These are phyloP conservation scores for Hyperoplus immaculatus DNA, from an alignment of 2,797 vertebrate species.

Conservation along the genomic window DNA sequence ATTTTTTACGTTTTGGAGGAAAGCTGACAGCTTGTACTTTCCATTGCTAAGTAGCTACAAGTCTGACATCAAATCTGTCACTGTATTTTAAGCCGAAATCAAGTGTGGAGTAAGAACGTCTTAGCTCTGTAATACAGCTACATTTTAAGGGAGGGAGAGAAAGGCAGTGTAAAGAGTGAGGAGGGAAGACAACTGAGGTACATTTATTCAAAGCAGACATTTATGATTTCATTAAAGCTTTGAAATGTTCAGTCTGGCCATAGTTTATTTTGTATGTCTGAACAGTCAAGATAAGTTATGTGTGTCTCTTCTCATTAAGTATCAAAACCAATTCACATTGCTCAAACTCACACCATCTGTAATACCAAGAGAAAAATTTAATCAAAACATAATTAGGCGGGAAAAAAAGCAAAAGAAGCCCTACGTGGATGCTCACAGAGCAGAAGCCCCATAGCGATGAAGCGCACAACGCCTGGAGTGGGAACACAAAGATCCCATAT, in stretches of 20 bases:
- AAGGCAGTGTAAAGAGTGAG: slow-evolving; percentile 3
- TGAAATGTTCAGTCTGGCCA: slow-evolving; percentile 16
- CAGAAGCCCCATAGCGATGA: slow-evolving; percentile 33
- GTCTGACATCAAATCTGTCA: slow-evolving; percentile 69
- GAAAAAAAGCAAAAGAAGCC: slow-evolving; percentile 27
- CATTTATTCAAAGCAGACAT: slow-evolving; percentile 20
- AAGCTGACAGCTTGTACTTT: slow-evolving; percentile 70
- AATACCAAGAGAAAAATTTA: slow-evolving; percentile 40
- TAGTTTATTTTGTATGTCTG: neutral
- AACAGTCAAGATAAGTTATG: slow-evolving; percentile 13
- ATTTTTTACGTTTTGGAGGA: slow-evolving; percentile 51
- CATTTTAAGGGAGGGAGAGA: neutral
- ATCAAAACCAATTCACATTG: neutral
- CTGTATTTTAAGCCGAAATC: slow-evolving; percentile 62
- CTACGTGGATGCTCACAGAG: slow-evolving; percentile 19
- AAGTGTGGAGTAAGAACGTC: slow-evolving; percentile 38
- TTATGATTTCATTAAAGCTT: slow-evolving; percentile 25
- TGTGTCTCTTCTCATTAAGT: slow-evolving; percentile 6
- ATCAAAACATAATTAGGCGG: slow-evolving; percentile 43
- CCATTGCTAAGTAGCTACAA: slow-evolving; percentile 64
- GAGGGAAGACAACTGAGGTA: slow-evolving; percentile 6
- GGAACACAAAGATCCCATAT: slow-evolving; percentile 21
- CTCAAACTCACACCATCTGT: neutral
- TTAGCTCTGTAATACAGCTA: slow-evolving; percentile 37
- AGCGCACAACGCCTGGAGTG: neutral